Base-by-base conservation (phyloP, 2,797 vertebrate genomes). In the Alauda arvensis region DNA sequence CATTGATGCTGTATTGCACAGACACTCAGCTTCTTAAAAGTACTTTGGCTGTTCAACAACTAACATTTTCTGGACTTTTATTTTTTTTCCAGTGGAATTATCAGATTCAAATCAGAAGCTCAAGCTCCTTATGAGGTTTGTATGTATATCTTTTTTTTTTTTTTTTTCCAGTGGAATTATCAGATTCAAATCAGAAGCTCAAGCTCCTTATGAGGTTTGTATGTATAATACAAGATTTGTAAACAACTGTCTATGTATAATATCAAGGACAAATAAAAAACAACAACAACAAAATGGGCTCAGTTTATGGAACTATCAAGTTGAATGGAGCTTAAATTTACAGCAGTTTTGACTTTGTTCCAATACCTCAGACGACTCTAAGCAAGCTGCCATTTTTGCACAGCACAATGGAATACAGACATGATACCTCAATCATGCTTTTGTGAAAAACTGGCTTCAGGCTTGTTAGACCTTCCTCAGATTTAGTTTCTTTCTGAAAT, bases 351-450 rank as follows among this genome's bases (percentile, higher is more conserved):
- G 28, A 66, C 2, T 18, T 85, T 85, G 14, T 42, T 80, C 10
- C 19, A 51, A 10, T 56, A 82, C 3, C 12, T 70, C 71, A 57
- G 33, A 14, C 9, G 72, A 48, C 21, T 52, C 9, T 49, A 72
- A 81, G 31, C 16, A 68, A 83, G 15, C 18, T 57, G 23, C 14
- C 68, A 16, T 18, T 52, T 88, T 77, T 90, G 18, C 48, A 72
- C 18, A 77, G 17, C 5, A 21, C 0, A 0, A 39, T 40, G 12
- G 18, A 71, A 40, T 31, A n/a, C 9, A 71, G 28, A 40, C 12
- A 9, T 6, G 5, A 5, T 12, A 66, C 20, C 26, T n/a, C 5
- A 8, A n/a, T 72, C 29, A 16, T 66, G 42, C 11, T 40, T 52
- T 70, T 66, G 33, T 18, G 31, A 74, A 55, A 56, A 80, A 29